phyloP scores from a whole-genome alignment of 2,113 vertebrate species.

The Rhinolophus sinicus region DNA sequence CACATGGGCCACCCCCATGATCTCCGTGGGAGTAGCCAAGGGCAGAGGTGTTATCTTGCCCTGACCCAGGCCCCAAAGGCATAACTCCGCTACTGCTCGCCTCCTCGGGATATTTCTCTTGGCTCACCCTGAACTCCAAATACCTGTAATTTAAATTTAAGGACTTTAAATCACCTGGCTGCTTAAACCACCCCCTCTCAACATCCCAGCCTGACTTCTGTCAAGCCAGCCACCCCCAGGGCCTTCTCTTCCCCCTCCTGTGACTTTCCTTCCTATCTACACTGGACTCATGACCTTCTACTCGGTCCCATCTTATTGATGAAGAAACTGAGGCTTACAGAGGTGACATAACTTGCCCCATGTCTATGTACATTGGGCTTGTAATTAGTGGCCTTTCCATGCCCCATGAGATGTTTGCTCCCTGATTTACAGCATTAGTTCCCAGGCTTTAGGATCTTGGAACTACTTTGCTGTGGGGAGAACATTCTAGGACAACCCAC shows the following conservation, averaged over 20 bases:
- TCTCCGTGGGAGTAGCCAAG: background rate
- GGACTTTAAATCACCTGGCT: background rate
- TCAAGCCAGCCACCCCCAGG: background rate
- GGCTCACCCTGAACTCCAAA: background rate
- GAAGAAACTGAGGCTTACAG: background rate
- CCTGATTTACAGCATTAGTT: background rate
- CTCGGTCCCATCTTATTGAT: background rate
- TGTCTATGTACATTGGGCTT: background rate
- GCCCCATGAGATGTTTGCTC: background rate
- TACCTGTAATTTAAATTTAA: conserved; percentile 19
- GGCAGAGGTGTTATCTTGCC: background rate
- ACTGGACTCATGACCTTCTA: background rate
- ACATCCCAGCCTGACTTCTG: background rate
- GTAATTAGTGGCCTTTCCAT: too few relatives aligned
- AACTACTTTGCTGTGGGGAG: background rate
- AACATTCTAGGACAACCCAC: background rate
- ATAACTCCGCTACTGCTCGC: background rate
- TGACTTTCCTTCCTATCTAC: background rate
- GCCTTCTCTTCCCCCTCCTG: background rate
- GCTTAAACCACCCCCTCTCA: background rate
- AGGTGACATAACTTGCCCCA: background rate
- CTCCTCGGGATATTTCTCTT: background rate
- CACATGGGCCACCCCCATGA: too few relatives aligned
- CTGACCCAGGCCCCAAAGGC: background rate
- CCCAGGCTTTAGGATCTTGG: background rate